Evolutionary conservation across 2,888 invertebrate genomes (phyloP).

Genomic region (Patella depressa): DNA sequence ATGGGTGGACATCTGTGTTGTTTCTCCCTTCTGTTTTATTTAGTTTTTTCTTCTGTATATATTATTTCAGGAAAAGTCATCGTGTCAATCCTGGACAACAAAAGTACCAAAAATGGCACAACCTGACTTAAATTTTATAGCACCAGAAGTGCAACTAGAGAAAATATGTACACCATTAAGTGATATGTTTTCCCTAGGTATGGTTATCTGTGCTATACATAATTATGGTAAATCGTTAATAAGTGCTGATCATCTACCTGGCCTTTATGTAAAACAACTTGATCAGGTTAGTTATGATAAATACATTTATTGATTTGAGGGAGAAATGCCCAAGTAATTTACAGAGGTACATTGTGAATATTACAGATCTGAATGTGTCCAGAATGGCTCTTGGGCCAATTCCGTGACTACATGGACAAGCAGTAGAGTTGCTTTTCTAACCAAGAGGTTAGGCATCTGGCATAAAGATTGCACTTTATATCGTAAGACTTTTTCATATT

Average conservation of each 20-base stretch:
- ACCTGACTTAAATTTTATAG: constrained; percentile 93
- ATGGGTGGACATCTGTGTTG: background rate
- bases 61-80: constrained; percentile 80
- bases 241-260: constrained; percentile 90
- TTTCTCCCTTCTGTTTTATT: background rate
- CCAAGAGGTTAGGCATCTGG: no score
- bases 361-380: no score
- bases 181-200: constrained; percentile 96
- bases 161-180: constrained; percentile 80
- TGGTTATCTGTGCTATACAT: constrained; percentile 93
- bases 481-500: no score
- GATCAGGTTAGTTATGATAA: constrained; percentile 80
- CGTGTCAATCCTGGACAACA: constrained; percentile 90
- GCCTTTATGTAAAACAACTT: constrained; percentile 90
- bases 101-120: constrained; percentile 92
- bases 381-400: no score
- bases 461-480: no score
- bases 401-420: no score
- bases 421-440: no score
- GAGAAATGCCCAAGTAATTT: no score
- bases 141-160: constrained; percentile 91
- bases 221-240: constrained; percentile 91
- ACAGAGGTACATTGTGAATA: no score
- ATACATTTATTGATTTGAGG: no score
- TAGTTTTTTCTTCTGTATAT: constrained; percentile 13